phyloP scores from a whole-genome alignment of 2,888 invertebrate species.

The Acanthosepion esculentum region DNA sequence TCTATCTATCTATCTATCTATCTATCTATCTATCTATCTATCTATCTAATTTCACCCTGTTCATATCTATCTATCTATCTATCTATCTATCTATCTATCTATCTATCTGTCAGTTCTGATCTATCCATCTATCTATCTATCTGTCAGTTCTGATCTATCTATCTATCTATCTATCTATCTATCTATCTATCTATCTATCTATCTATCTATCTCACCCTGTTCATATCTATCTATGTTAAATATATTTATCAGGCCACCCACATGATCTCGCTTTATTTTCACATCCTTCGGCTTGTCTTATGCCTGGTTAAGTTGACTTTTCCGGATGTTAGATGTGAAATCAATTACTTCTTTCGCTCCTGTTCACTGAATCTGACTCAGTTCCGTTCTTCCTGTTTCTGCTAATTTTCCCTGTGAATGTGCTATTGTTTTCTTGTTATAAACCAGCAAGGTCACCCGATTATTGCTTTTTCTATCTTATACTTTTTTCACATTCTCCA shows the following conservation, averaged over 20 bases:
- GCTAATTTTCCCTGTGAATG: background rate
- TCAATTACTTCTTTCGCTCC: background rate
- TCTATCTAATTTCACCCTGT: background rate
- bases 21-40: background rate
- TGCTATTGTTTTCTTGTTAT: background rate
- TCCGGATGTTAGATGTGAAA: conserved; percentile 15
- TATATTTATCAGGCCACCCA: background rate
- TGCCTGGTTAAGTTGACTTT: background rate
- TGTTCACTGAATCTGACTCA: background rate
- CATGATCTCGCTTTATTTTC: background rate
- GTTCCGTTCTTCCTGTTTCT: background rate
- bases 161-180: background rate
- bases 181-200: background rate
- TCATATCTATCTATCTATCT: background rate
- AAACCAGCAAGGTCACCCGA: background rate
- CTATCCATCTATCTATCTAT: background rate
- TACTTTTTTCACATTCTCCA: too few relatives aligned
- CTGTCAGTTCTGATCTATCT: background rate
- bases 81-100: background rate
- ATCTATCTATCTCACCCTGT: background rate
- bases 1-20: background rate
- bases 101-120: background rate
- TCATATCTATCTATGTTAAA: background rate
- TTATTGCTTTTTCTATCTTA: background rate
- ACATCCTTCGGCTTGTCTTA: background rate